Conservation (phyloP, 2,888 invertebrate genomes). For the Heliconius hortense region DNA sequence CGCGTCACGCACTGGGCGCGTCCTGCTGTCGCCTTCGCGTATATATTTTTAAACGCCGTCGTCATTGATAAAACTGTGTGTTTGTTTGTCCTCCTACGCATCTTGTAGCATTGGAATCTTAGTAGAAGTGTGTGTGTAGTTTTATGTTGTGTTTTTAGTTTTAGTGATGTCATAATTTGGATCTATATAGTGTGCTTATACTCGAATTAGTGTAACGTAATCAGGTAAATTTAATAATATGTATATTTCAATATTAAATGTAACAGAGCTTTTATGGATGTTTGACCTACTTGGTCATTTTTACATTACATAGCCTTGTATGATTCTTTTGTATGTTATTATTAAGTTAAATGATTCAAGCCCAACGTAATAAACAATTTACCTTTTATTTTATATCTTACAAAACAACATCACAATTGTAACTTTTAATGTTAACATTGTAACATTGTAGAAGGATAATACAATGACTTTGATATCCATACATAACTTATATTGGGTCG, state of each 20-base stretch:
- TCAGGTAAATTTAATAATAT: constrained; percentile 9
- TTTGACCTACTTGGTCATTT: constrained; percentile 19
- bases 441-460: constrained; percentile 21
- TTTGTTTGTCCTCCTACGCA: constrained; percentile 49
- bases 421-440: constrained; percentile 5
- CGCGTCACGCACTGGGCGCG: constrained; percentile 68
- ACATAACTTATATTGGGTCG: constrained; percentile 20
- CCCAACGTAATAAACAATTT: background rate
- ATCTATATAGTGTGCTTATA: background rate
- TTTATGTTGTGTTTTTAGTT: background rate
- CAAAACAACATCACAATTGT: background rate
- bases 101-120: constrained; percentile 15
- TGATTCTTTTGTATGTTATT: constrained; percentile 13
- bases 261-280: constrained; percentile 19
- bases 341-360: constrained; percentile 19
- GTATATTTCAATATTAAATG: background rate
- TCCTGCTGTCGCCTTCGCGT: constrained; percentile 73
- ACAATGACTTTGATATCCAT: constrained; percentile 19
- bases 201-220: background rate
- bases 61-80: constrained; percentile 67
- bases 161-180: constrained; percentile 22
- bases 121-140: constrained; percentile 6
- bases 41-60: constrained; percentile 72
- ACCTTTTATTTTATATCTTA: background rate
- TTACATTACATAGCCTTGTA: constrained; percentile 18